Evolutionary conservation across 2,888 invertebrate species (phyloP).

Genomic region (Pyrocoelia pectoralis): DNA sequence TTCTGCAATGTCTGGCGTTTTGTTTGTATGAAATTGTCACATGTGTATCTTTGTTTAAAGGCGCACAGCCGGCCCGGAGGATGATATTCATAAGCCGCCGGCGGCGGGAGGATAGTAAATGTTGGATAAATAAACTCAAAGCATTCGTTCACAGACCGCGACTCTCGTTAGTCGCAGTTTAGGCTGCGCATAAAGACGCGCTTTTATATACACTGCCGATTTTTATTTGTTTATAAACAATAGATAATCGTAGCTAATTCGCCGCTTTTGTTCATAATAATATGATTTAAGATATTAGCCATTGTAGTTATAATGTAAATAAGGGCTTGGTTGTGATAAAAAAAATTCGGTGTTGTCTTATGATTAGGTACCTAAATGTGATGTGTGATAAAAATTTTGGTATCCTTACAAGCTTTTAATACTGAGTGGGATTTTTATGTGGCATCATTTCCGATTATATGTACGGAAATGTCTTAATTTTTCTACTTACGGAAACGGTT

Average conservation of each 20-base stretch:
- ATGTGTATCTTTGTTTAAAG: constrained; percentile 24
- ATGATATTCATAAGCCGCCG: constrained; percentile 18
- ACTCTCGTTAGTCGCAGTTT: constrained; percentile 21
- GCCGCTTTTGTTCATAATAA: constrained; percentile 1
- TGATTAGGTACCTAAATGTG: constrained; percentile 2
- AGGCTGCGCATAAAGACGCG: constrained; percentile 23
- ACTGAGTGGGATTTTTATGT: neutral
- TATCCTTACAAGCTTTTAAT: neutral
- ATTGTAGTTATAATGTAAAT: neutral
- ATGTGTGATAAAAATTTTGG: constrained; percentile 1
- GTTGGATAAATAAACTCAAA: constrained; percentile 28
- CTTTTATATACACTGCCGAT: neutral
- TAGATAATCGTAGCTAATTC: neutral
- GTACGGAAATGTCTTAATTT: constrained; percentile 6
- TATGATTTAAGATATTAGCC: neutral
- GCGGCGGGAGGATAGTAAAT: constrained; percentile 24
- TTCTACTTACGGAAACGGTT: constrained; percentile 5
- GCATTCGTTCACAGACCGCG: constrained; percentile 33
- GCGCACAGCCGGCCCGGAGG: constrained; percentile 28
- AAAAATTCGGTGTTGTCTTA: neutral
- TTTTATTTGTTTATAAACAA: constrained; percentile 9
- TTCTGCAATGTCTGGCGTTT: constrained; percentile 26
- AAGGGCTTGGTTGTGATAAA: constrained; percentile 4
- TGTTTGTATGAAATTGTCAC: constrained; percentile 25
- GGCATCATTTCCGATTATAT: constrained; percentile 1